Base-by-base conservation (phyloP, 2,888 invertebrate genomes). In the Ellobium chinense region DNA sequence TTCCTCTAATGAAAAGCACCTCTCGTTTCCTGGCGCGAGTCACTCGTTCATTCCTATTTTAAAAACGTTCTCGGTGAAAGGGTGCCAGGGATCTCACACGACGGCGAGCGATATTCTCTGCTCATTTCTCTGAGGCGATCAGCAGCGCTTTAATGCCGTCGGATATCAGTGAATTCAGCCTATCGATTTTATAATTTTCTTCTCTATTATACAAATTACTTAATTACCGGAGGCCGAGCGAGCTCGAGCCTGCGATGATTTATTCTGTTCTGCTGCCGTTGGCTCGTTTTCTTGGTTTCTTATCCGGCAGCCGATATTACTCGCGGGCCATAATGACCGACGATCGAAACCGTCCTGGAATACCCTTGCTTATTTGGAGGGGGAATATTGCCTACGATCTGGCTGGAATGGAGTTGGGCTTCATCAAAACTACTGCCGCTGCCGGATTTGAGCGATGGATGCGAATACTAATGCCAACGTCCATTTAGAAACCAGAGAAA, bases 201-300 rank as follows among this genome's bases (percentile, higher is more conserved):
- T 84, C 83, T 85, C 85, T 85, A 85, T 85, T 84, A 83, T 84
- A 85, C 85, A 85, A 85, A 85, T 85, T 83, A 84, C 84, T 85
- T 85, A 84, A 85, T 85, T 85, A 85, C 83, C 83, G 81, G 73
- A 82, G 83, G 75, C 82, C 68, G 62, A 39, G 66, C 78, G 76
- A 81, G 68, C 76, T 65, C 76, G 37, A 66, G 60, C 54, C 78
- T 65, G 54, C 60, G 66, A 81, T 83, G 84, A 84, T 84, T 84
- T 84, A 84, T 84, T 82, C 81, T 62, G 29, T 66, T 76, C 69
- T 73, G 78, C 39, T 78, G 77, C 77, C 77, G 77, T 56, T 36
- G 65, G 72, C 77, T 78, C 81, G 82, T 74, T 72, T 63, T 68
- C 79, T 54, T 31, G 60, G 65, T 79, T 66, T 74, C 78, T 69